Conservation (phyloP, 2,797 vertebrate genomes). For the Clamator glandarius region DNA sequence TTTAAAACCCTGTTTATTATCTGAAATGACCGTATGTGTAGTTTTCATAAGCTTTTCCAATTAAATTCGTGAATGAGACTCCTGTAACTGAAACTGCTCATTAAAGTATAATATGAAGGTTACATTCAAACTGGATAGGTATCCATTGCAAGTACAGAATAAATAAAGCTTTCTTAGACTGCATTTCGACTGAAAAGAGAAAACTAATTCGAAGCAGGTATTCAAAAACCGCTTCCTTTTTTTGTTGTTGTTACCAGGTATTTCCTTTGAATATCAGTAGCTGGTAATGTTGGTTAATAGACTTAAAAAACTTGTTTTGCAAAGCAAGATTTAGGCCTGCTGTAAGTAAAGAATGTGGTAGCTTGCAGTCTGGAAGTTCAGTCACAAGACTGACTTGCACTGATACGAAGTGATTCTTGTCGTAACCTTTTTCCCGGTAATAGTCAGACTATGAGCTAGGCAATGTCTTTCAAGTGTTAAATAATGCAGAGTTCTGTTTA, state of each 20-base stretch:
- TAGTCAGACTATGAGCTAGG: not conserved
- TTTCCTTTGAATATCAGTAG: not conserved
- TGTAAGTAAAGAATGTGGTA: not conserved
- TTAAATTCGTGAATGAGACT: not conserved
- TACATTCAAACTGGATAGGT: not conserved
- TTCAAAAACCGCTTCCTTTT: not conserved
- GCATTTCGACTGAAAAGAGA: not conserved
- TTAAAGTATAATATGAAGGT: conserved; percentile 55
- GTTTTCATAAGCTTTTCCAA: not conserved
- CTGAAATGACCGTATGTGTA: not conserved
- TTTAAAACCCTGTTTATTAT: not conserved
- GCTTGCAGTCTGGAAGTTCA: not conserved
- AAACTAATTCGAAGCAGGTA: not conserved
- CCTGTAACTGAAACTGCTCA: conserved; percentile 52
- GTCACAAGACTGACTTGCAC: not conserved
- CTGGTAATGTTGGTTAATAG: not conserved
- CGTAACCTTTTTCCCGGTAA: not conserved
- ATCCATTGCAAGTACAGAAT: not conserved
- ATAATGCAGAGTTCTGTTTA: not conserved
- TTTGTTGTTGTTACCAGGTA: not conserved
- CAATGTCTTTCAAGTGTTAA: not conserved
- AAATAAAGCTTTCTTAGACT: not conserved
- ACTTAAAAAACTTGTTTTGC: not conserved
- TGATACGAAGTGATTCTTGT: not conserved
- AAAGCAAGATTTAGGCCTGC: not conserved